These are phyloP conservation scores for Synchiropus splendidus DNA, from an alignment of 2,113 vertebrate genomes.

Conservation along the genomic window DNA sequence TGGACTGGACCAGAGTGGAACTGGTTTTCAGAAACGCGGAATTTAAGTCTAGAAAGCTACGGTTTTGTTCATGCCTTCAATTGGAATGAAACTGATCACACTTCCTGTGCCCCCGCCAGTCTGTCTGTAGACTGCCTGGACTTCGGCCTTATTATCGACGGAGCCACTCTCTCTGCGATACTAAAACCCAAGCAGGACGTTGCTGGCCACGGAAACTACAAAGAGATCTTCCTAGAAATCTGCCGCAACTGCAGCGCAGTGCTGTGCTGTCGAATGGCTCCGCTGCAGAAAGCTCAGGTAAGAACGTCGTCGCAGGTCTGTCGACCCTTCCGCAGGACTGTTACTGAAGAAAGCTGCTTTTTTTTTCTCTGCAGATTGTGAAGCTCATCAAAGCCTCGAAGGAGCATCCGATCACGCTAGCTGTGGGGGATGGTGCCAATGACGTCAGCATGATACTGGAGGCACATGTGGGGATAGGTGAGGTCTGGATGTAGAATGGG, in stretches of 20 bases:
- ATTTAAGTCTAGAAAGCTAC: too few species aligned
- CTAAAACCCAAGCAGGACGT: constrained; percentile 78
- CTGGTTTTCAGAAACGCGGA: too few species aligned
- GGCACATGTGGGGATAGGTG: constrained; percentile 96
- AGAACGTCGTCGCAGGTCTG: neutral
- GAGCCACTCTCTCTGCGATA: constrained; percentile 84
- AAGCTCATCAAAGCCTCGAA: constrained; percentile 93
- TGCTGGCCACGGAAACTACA: constrained; percentile 76
- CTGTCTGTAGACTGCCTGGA: constrained; percentile 86
- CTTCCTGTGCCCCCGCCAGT: constrained; percentile 48
- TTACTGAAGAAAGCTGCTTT: neutral
- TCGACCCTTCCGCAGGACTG: neutral
- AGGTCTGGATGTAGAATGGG: constrained; percentile 33
- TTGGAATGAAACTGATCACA: too few species aligned
- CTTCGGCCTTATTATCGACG: constrained; percentile 93
- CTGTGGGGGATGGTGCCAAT: constrained; percentile 91
- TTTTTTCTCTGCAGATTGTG: constrained; percentile 75
- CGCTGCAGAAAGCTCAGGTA: constrained; percentile 96
- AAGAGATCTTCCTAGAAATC: constrained; percentile 88
- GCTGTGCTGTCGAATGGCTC: constrained; percentile 96
- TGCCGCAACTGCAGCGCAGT: constrained; percentile 94
- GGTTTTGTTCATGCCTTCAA: too few species aligned
- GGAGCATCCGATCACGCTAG: constrained; percentile 91
- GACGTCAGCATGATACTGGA: constrained; percentile 99
- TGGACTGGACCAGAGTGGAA: too few species aligned